Percentiles rank a stretch among this genome's conserved stretches.
These are phyloP conservation scores for Rhogogaster chlorosoma DNA, from an alignment of 2,888 invertebrate genomes.

Conservation along the genomic window DNA sequence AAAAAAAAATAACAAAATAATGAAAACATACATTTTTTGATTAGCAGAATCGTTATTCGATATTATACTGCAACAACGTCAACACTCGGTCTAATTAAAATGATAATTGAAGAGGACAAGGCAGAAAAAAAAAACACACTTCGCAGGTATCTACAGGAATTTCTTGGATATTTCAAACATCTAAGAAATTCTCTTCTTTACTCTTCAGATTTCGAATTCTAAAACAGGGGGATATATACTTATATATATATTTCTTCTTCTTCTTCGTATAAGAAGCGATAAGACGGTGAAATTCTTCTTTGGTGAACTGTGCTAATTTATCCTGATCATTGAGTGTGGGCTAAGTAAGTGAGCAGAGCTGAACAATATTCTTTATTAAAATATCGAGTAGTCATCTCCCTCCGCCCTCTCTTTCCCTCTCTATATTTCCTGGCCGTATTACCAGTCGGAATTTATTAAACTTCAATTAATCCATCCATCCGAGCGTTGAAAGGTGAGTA, in stretches of 20 bases:
- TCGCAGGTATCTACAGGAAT: background rate
- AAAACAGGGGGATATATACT: background rate
- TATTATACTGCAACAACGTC: background rate
- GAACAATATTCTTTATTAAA: conserved; percentile 74
- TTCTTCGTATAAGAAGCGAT: background rate
- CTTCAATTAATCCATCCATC: conserved; percentile 31
- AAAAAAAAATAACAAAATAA: too few species aligned
- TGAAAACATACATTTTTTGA: background rate
- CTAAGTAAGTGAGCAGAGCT: conserved; percentile 70
- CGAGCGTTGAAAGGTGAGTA: conserved; percentile 9
- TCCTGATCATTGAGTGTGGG: conserved; percentile 72
- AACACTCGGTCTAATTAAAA: conserved; percentile 7
- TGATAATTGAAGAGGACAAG: conserved; percentile 27
- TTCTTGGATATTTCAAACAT: conserved; percentile 1
- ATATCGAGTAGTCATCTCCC: conserved; percentile 64
- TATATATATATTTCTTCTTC: background rate
- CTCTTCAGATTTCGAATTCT: too few species aligned
- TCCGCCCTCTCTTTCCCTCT: conserved; percentile 27
- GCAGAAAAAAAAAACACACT: background rate
- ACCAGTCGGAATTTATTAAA: conserved; percentile 32
- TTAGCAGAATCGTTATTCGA: background rate
- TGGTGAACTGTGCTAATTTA: conserved; percentile 67
- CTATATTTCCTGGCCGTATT: background rate
- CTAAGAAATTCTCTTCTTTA: background rate
- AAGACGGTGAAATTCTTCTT: background rate